Evolutionary conservation across 2,797 vertebrate genomes (phyloP).

Genomic region (Valencia hispanica): DNA sequence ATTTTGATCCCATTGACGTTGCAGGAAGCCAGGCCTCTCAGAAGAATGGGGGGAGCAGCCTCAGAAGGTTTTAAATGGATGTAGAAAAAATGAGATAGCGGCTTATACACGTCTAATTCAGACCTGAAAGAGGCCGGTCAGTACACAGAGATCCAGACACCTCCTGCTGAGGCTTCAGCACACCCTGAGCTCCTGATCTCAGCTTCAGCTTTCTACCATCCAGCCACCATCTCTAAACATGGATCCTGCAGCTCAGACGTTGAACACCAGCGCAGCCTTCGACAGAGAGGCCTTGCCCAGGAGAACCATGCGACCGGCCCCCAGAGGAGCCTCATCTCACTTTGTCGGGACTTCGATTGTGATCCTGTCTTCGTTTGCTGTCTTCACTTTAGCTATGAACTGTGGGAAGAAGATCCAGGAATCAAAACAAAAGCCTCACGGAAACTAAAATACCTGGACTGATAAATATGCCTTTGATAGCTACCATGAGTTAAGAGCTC

Average conservation of each 20-base stretch:
- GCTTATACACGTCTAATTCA: conserved; percentile 24
- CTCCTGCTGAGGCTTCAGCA: conserved; percentile 14
- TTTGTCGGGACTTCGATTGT: conserved; percentile 79
- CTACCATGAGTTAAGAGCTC: background rate
- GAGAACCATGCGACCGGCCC: conserved; percentile 48
- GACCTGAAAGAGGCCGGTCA: background rate
- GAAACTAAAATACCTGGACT: conserved; percentile 28
- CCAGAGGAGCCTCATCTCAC: conserved; percentile 76
- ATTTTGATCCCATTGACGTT: conserved; percentile 71
- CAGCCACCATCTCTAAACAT: conserved; percentile 38
- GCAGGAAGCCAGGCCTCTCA: conserved; percentile 33
- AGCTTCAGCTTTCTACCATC: background rate
- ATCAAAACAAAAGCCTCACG: conserved; percentile 58
- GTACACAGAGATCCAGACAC: conserved; percentile 15
- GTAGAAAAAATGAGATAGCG: conserved; percentile 17
- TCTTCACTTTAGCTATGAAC: conserved; percentile 81
- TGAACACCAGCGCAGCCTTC: conserved; percentile 21
- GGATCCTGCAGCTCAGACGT: conserved; percentile 58
- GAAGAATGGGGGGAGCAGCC: conserved; percentile 47
- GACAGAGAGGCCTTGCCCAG: conserved; percentile 49
- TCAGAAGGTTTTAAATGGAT: conserved; percentile 64
- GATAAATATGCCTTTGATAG: conserved; percentile 21
- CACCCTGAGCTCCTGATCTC: background rate
- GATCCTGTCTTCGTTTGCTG: conserved; percentile 77
- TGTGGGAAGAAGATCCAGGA: conserved; percentile 75